These are phyloP conservation scores for Lampris megalopsis DNA, from an alignment of 2,113 vertebrate genomes.

Conservation along the genomic window DNA sequence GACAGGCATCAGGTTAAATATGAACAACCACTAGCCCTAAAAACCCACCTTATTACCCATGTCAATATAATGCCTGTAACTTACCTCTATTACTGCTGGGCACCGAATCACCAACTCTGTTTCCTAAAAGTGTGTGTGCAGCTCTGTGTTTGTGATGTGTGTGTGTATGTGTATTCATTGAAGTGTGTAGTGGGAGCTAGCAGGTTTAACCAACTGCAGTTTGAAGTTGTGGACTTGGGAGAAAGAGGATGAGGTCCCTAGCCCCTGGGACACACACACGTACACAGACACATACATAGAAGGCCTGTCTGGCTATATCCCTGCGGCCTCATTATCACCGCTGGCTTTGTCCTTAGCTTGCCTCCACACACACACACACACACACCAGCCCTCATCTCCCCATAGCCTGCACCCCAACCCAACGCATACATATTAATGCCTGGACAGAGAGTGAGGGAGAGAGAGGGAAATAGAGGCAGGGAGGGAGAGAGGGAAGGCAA, in stretches of 20 bases:
- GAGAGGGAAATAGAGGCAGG: constrained; percentile 33
- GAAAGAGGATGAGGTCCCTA: constrained; percentile 70
- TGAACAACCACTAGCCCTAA: neutral
- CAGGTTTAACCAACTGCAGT: constrained; percentile 72
- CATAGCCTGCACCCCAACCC: constrained; percentile 76
- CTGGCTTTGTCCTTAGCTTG: constrained; percentile 81
- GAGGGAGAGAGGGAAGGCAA: constrained; percentile 60
- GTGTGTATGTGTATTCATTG: constrained; percentile 50
- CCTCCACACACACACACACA: constrained; percentile 67
- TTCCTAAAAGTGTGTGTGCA: constrained; percentile 47
- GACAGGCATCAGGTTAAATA: too few relatives aligned
- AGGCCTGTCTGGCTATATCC: constrained; percentile 79
- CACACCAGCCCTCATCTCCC: constrained; percentile 73
- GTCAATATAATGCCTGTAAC: constrained; percentile 44
- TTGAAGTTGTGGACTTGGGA: constrained; percentile 77
- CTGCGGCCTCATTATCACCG: constrained; percentile 82
- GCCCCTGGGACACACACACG: constrained; percentile 53
- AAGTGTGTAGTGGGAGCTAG: constrained; percentile 65
- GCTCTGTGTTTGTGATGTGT: constrained; percentile 39
- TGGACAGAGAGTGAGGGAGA: constrained; percentile 55
- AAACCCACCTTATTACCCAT: constrained; percentile 5
- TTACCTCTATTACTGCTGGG: constrained; percentile 49
- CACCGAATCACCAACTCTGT: constrained; percentile 38
- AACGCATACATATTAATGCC: constrained; percentile 85
- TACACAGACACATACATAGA: constrained; percentile 15